A percentile compares a stretch with the other conserved stretches of the same genome.
Conservation (phyloP, 2,113 vertebrate species). For the Pelodiscus sinensis region DNA sequence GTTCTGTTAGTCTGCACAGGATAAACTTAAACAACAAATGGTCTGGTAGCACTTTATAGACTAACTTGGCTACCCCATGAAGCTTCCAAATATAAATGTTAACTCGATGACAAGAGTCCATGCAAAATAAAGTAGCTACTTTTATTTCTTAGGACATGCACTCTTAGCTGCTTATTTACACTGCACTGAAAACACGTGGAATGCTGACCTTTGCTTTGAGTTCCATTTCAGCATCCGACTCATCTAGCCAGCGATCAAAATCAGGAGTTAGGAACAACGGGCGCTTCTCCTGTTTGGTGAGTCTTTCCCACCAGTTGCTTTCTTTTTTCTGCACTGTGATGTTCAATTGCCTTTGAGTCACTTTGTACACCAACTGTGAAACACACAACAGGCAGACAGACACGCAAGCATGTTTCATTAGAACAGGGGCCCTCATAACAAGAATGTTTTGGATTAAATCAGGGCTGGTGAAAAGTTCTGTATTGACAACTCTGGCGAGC, state of each 20-base stretch:
- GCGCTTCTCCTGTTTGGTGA: slow-evolving; percentile 89
- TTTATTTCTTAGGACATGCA: not conserved
- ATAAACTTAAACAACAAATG: too few relatives aligned
- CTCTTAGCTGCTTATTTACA: not conserved
- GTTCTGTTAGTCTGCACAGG: too few relatives aligned
- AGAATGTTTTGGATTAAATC: not conserved
- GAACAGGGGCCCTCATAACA: not conserved
- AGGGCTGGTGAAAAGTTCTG: not conserved
- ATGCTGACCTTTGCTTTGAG: slow-evolving; percentile 88
- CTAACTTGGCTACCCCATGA: too few relatives aligned
- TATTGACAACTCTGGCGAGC: not conserved
- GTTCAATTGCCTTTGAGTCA: slow-evolving; percentile 93
- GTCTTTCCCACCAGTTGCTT: slow-evolving; percentile 91
- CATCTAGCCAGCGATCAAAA: slow-evolving; percentile 97
- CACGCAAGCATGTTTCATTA: not conserved
- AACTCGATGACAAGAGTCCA: not conserved
- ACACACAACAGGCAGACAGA: not conserved
- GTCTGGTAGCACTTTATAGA: too few relatives aligned
- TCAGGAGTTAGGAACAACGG: slow-evolving; percentile 91
- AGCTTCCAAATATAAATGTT: not conserved
- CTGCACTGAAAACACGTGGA: accelerated
- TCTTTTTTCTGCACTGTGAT: slow-evolving; percentile 88
- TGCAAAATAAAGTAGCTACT: not conserved
- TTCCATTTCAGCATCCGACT: slow-evolving; percentile 97
- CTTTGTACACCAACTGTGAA: slow-evolving; percentile 81